Percentiles rank a stretch among this genome's conserved stretches.
Conservation (phyloP, 2,113 vertebrate genomes). For the Ploceus nigricollis region DNA sequence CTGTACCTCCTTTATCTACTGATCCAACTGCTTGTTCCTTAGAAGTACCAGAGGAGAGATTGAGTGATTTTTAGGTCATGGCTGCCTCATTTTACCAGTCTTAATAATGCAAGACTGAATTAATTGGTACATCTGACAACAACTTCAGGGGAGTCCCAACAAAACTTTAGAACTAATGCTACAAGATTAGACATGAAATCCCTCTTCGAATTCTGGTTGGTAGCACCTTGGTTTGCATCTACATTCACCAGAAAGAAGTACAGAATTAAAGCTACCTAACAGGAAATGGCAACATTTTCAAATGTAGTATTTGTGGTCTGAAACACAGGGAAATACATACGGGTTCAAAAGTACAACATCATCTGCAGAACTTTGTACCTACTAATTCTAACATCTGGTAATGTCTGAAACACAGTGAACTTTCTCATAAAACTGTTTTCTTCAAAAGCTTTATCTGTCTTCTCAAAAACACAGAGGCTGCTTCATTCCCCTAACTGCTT, state of each 20-base stretch:
- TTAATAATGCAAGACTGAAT: neutral
- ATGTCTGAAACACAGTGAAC: neutral
- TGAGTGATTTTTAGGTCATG: neutral
- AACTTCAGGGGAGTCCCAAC: neutral
- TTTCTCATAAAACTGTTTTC: neutral
- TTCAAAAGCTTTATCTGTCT: constrained; percentile 52
- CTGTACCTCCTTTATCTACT: neutral
- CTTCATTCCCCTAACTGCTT: constrained; percentile 73
- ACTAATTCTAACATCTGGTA: constrained; percentile 33
- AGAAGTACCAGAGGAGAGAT: neutral
- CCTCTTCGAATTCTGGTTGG: neutral
- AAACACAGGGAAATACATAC: neutral
- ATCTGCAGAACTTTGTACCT: constrained; percentile 2
- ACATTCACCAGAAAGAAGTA: neutral
- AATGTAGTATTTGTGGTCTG: neutral
- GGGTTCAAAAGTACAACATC: neutral
- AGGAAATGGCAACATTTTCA: neutral
- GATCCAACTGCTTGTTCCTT: neutral
- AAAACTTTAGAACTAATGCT: neutral
- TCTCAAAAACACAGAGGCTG: constrained; percentile 63
- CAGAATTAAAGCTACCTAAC: neutral
- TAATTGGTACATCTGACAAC: neutral
- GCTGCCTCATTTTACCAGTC: neutral
- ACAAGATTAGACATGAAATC: neutral
- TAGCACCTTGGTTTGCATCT: neutral